These are phyloP conservation scores for Apogon hyalosoma DNA, from an alignment of 2,797 vertebrate species.

Conservation along the genomic window DNA sequence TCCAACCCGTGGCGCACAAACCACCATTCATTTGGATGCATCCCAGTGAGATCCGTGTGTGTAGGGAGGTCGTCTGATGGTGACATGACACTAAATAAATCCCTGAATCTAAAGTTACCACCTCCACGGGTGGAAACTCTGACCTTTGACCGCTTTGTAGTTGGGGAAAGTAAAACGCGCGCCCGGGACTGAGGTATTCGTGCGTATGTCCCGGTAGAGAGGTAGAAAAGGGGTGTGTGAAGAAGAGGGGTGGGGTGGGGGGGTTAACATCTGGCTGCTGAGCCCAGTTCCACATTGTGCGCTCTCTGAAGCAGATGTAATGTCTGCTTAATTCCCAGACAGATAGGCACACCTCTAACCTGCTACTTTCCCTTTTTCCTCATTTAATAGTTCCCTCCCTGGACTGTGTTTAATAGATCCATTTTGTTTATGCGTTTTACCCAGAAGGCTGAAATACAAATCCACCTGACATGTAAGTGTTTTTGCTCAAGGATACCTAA, in stretches of 20 bases:
- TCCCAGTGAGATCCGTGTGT: slow-evolving; percentile 9
- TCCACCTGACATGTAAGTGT: slow-evolving; percentile 26
- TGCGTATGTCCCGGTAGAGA: slow-evolving; percentile 46
- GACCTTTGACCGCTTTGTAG: slow-evolving; percentile 57
- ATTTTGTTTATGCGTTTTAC: slow-evolving; percentile 14
- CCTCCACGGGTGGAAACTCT: slow-evolving; percentile 60
- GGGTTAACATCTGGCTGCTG: slow-evolving; percentile 78
- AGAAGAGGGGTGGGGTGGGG: slow-evolving; percentile 7
- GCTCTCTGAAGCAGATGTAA: slow-evolving; percentile 77
- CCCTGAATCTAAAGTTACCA: slow-evolving; percentile 52
- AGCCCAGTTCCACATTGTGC: slow-evolving; percentile 67
- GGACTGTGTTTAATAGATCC: not conserved
- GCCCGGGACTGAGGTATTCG: slow-evolving; percentile 30
- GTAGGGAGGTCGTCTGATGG: slow-evolving; percentile 20
- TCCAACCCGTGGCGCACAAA: slow-evolving; percentile 6
- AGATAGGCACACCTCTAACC: slow-evolving; percentile 70
- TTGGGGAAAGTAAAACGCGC: slow-evolving; percentile 57
- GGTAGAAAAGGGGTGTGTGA: slow-evolving; percentile 38
- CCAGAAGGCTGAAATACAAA: slow-evolving; percentile 18
- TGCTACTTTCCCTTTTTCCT: slow-evolving; percentile 57
- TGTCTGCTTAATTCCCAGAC: slow-evolving; percentile 75
- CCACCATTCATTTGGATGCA: slow-evolving; percentile 6
- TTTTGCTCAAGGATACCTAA: slow-evolving; percentile 41
- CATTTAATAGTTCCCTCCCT: not conserved
- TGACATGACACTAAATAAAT: slow-evolving; percentile 47